A percentile compares a stretch with the other conserved stretches of the same genome.
phyloP scores from a whole-genome alignment of 2,113 vertebrate species.

The Mastomys natalensis region DNA sequence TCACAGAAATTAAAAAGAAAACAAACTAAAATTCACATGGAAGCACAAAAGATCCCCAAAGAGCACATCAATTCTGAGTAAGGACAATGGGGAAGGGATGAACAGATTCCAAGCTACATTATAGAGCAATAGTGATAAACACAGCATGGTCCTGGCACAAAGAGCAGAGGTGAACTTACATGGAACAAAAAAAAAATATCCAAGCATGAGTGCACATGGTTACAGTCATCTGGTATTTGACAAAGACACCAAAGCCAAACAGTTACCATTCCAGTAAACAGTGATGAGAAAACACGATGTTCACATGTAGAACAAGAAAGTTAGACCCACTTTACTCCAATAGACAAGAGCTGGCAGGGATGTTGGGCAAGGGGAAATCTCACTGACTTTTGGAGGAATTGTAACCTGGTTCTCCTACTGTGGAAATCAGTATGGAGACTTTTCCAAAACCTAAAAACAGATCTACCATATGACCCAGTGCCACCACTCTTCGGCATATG shows the following conservation, averaged over 20 bases:
- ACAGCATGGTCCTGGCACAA: not conserved
- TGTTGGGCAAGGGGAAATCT: not conserved
- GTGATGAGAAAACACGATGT: not conserved
- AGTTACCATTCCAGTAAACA: not conserved
- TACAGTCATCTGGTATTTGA: not conserved
- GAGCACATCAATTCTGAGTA: not conserved
- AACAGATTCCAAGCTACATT: not conserved
- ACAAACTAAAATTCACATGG: not conserved
- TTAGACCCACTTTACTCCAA: not conserved
- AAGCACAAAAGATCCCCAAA: not conserved
- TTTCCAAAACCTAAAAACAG: not conserved
- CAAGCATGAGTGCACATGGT: not conserved
- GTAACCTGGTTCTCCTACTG: not conserved
- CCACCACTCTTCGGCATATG: not conserved
- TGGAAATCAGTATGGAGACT: not conserved
- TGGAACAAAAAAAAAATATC: not conserved
- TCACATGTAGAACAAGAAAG: not conserved
- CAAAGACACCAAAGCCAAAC: not conserved
- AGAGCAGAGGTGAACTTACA: not conserved
- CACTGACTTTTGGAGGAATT: not conserved
- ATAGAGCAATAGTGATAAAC: not conserved
- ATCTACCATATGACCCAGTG: not conserved
- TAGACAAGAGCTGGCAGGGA: not conserved
- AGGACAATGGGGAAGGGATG: not conserved
- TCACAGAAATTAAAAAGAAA: not conserved